Conservation (phyloP, 2,113 vertebrate species). For the Mola mola region DNA sequence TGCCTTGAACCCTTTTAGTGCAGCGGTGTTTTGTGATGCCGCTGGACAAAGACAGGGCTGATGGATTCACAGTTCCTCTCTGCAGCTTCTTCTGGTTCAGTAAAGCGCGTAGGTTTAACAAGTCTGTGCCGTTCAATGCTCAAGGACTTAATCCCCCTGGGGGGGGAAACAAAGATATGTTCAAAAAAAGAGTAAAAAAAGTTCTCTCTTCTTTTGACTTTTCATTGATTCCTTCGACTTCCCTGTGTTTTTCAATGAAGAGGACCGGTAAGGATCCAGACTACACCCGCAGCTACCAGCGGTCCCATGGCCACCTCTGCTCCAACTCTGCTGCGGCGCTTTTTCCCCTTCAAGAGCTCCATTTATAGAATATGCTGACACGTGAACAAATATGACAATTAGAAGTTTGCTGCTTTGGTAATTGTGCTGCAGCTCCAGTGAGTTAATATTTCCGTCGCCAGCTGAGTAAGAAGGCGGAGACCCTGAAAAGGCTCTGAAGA, state of each 20-base stretch:
- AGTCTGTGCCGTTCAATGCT: slow-evolving; percentile 61
- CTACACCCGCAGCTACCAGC: slow-evolving; percentile 7
- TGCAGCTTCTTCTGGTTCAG: slow-evolving; percentile 63
- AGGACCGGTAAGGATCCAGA: slow-evolving; percentile 11
- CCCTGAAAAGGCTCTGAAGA: slow-evolving; percentile 43
- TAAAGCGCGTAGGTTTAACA: slow-evolving; percentile 71
- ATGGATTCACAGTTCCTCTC: slow-evolving; percentile 49
- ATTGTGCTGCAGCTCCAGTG: slow-evolving; percentile 30
- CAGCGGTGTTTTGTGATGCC: slow-evolving; percentile 38
- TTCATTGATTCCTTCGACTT: slow-evolving; percentile 24
- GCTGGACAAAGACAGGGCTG: slow-evolving; percentile 50
- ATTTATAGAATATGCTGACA: slow-evolving; percentile 78
- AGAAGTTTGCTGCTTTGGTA: slow-evolving; percentile 67
- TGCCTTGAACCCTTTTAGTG: slow-evolving; percentile 33
- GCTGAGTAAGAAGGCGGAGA: slow-evolving; percentile 55
- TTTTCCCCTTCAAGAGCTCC: slow-evolving; percentile 40
- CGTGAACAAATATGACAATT: slow-evolving; percentile 71
- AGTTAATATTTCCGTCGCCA: slow-evolving; percentile 61
- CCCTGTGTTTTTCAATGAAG: slow-evolving; percentile 20
- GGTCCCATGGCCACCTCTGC: slow-evolving; percentile 20
- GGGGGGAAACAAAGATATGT: slow-evolving; percentile 49
- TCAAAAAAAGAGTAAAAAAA: slow-evolving; percentile 8
- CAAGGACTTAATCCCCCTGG: slow-evolving; percentile 65
- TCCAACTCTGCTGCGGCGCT: slow-evolving; percentile 41
- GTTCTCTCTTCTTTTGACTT: slow-evolving; percentile 32